Evolutionary conservation across 2,113 vertebrate species (phyloP).

Genomic region (Hassar affinis): DNA sequence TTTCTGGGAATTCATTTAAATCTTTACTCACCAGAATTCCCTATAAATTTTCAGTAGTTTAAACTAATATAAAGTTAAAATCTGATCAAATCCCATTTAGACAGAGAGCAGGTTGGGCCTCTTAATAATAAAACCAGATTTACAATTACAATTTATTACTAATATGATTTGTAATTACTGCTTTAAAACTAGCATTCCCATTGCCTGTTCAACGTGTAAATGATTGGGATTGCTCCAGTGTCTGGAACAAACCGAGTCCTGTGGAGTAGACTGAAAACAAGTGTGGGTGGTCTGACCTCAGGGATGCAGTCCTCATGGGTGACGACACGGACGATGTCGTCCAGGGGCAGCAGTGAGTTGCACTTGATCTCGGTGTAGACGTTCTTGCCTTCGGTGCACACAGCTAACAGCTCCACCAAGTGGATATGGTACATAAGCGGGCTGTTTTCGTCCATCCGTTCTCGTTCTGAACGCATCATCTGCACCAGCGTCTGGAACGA

Average conservation of each 20-base stretch:
- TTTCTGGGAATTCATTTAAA: neutral
- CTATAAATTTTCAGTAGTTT: neutral
- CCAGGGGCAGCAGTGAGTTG: slow-evolving; percentile 92
- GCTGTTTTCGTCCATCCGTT: slow-evolving; percentile 94
- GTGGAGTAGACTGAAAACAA: neutral
- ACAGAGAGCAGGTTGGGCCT: neutral
- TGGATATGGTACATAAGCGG: slow-evolving; percentile 97
- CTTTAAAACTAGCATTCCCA: neutral
- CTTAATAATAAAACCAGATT: neutral
- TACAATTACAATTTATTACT: neutral
- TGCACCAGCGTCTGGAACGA: slow-evolving; percentile 96
- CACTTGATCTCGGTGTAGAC: slow-evolving; percentile 99
- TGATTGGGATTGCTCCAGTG: neutral
- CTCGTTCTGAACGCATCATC: slow-evolving; percentile 96
- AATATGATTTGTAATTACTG: neutral
- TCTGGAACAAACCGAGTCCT: neutral
- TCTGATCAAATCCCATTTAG: neutral
- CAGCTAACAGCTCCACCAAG: slow-evolving; percentile 91
- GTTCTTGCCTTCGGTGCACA: slow-evolving; percentile 97
- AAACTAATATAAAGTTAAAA: neutral
- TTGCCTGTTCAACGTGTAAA: neutral
- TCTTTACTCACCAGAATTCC: neutral
- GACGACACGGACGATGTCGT: slow-evolving; percentile 94
- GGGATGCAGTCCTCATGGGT: slow-evolving; percentile 97
- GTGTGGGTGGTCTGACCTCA: slow-evolving; percentile 74